Conservation (phyloP, 2,113 vertebrate species). For the Prunella himalayana region DNA sequence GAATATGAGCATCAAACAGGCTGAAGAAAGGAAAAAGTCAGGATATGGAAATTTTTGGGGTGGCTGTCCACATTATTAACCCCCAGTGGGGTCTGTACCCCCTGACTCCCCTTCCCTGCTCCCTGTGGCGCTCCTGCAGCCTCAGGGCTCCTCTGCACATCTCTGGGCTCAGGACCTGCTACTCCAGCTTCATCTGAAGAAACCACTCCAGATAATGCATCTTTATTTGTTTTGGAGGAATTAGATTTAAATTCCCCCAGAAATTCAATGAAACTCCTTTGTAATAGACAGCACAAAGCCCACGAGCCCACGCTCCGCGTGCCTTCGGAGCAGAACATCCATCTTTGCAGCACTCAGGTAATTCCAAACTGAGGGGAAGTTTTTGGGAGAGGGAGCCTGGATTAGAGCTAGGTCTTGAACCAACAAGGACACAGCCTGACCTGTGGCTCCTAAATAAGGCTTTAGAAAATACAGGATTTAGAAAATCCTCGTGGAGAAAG, state of each 20-base stretch:
- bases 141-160: not conserved
- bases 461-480: not conserved
- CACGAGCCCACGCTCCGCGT: fast-evolving
- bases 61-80: not conserved
- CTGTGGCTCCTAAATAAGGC: not conserved
- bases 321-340: not conserved
- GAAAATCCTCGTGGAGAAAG: not conserved
- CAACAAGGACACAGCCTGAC: not conserved
- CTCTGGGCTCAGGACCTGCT: not conserved
- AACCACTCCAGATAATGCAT: not conserved
- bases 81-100: not conserved
- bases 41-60: not conserved
- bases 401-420: not conserved
- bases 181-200: not conserved
- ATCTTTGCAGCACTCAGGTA: not conserved
- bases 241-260: slow-evolving; percentile 22
- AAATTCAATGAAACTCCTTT: not conserved
- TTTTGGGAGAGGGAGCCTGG: not conserved
- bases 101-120: not conserved
- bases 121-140: not conserved
- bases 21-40: not conserved
- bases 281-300: not conserved
- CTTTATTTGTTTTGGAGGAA: slow-evolving; percentile 24
- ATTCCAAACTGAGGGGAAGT: not conserved
- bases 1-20: not conserved